Conservation (phyloP, 2,888 invertebrate genomes). For the Leptinotarsa rubiginosa region DNA sequence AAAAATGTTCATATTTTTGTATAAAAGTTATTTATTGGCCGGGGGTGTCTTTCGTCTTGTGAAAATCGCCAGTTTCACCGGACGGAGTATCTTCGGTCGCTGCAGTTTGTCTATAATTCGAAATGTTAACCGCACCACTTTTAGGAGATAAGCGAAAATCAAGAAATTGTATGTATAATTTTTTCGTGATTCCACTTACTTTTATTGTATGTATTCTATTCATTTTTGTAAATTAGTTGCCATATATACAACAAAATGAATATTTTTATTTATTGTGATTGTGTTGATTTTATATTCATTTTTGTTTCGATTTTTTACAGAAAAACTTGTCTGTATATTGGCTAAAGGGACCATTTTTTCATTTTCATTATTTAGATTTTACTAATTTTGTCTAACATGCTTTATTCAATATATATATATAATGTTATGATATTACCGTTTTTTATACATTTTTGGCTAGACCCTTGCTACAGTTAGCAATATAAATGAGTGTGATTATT, state of each 20-base stretch:
- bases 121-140: conserved; percentile 15
- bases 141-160: conserved; percentile 16
- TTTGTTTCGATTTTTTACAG: conserved; percentile 50
- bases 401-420: conserved; percentile 41
- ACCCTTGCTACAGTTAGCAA: conserved; percentile 43
- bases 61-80: conserved; percentile 60
- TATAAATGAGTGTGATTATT: conserved; percentile 54
- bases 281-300: conserved; percentile 45
- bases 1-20: conserved; percentile 65
- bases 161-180: conserved; percentile 5
- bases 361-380: conserved; percentile 56
- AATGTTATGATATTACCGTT: conserved; percentile 45
- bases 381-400: conserved; percentile 59
- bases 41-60: conserved; percentile 43
- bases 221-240: conserved; percentile 55
- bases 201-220: conserved; percentile 37
- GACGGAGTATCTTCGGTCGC: conserved; percentile 31
- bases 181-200: conserved; percentile 12
- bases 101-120: conserved; percentile 17
- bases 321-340: conserved; percentile 55
- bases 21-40: conserved; percentile 55
- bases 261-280: conserved; percentile 53
- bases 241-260: conserved; percentile 54
- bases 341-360: conserved; percentile 63
- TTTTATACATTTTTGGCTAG: conserved; percentile 47